A percentile compares a stretch with the other conserved stretches of the same genome.
phyloP scores from a whole-genome alignment of 1,140 invertebrate species.

The Drosophila pseudoobscura region DNA sequence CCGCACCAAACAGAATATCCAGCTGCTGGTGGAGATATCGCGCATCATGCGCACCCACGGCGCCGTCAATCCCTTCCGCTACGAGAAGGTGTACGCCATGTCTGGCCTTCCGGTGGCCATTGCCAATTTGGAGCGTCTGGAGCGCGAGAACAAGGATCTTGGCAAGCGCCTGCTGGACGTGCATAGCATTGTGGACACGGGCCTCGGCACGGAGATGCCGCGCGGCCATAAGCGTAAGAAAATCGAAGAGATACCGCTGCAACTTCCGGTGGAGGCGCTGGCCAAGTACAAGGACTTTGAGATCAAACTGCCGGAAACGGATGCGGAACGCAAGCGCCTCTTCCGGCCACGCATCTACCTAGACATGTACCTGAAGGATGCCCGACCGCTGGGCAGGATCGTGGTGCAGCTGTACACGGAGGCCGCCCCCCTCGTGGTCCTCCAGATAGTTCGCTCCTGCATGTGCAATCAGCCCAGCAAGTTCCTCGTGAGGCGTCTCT shows the following conservation, averaged over 20 bases:
- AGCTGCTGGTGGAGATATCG: slow-evolving; percentile 45
- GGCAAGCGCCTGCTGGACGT: slow-evolving; percentile 37
- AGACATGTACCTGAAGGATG: slow-evolving; percentile 57
- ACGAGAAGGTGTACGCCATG: slow-evolving; percentile 15
- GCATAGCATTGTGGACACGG: slow-evolving; percentile 46
- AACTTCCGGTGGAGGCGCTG: slow-evolving; percentile 32
- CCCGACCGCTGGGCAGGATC: slow-evolving; percentile 59
- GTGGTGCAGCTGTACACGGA: slow-evolving; percentile 73
- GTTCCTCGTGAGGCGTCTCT: slow-evolving; percentile 53
- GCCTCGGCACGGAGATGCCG: neutral
- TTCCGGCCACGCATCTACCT: slow-evolving; percentile 66
- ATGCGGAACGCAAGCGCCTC: slow-evolving; percentile 44
- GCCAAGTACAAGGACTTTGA: slow-evolving; percentile 54
- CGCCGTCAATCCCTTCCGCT: slow-evolving; percentile 55
- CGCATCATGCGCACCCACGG: slow-evolving; percentile 56
- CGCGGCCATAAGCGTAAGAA: neutral
- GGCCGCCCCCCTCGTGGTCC: slow-evolving; percentile 66
- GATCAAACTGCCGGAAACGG: slow-evolving; percentile 36
- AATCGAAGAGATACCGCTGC: neutral
- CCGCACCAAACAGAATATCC: slow-evolving; percentile 60
- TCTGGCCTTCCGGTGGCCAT: slow-evolving; percentile 38
- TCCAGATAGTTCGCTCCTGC: slow-evolving; percentile 65
- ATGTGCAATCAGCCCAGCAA: slow-evolving; percentile 38
- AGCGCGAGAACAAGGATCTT: slow-evolving; percentile 45
- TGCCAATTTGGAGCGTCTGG: slow-evolving; percentile 36